Base-by-base conservation (phyloP, 2,113 vertebrate genomes). In the Heteronetta atricapilla region DNA sequence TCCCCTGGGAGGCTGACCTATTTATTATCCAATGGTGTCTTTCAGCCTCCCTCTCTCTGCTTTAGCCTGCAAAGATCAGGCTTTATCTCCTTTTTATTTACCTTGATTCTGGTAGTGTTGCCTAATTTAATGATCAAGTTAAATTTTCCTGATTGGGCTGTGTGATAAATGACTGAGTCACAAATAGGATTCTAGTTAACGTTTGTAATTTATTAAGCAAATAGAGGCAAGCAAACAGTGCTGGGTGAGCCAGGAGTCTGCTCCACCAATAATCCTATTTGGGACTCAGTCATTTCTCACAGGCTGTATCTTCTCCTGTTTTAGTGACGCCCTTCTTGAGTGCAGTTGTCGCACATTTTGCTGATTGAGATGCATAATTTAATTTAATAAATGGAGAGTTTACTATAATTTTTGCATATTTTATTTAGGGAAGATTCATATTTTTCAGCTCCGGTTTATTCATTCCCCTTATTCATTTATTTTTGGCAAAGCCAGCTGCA, bases 331-430 rank as follows among this genome's bases (percentile, higher is more conserved):
- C 80, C 89, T 96, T 68, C 83, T 95, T 91, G 76, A 90, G 76
- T 85, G 82, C 68, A 92, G 74, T 95, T 77, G 79, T 87, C 93
- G 93, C 93, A 64, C 22, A 79, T 75, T 97, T 96, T 96, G 79
- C 75, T 96, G 95, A 97, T 72, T 96, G 92, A 97, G 73, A 93
- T 94, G 91, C 86, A 96, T 97, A 95, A 97, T 97, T 97, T 97
- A 78, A 97, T 97, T 97, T 97, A 97, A 97, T 97, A 97, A 98
- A 98, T 97, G 76, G 94, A 88, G 82, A 97, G 94, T 96, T 97
- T 97, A 90, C 93, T 96, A 83, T 96, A 85, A 91, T 94, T 97
- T 98, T 97, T 98, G 82, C 94, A 97, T 93, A 95, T 88, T 96
- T 97, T 95, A 96, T 96, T 96, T 97, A 97, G 74, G 69, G 91